Evolutionary conservation across 2,888 invertebrate genomes (phyloP).

Genomic region (Thera obeliscata): DNA sequence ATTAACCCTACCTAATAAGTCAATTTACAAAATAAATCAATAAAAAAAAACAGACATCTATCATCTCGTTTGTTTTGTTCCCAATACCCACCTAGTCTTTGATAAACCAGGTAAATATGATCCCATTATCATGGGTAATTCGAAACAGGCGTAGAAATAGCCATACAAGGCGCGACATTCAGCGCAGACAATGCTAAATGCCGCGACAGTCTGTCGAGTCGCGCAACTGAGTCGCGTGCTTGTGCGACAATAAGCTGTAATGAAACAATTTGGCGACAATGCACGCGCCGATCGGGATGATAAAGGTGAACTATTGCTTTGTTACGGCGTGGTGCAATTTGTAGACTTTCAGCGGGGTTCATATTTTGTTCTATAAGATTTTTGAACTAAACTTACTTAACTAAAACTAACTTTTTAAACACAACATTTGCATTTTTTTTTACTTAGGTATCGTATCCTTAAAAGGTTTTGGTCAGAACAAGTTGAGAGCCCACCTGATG

Average conservation of each 20-base stretch:
- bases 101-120: not conserved
- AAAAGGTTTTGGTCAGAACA: no score
- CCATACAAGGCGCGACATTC: slow-evolving; percentile 33
- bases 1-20: no score
- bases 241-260: slow-evolving; percentile 61
- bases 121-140: slow-evolving; percentile 24
- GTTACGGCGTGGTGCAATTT: slow-evolving; percentile 27
- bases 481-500: no score
- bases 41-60: no score
- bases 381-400: no score
- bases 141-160: slow-evolving; percentile 25
- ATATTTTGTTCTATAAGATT: no score
- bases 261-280: slow-evolving; percentile 71
- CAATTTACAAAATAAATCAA: no score
- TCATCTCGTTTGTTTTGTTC: no score
- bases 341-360: slow-evolving; percentile 4
- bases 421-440: no score
- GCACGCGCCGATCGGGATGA: slow-evolving; percentile 43
- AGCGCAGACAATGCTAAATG: slow-evolving; percentile 40
- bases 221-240: slow-evolving; percentile 35
- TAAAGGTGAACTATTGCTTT: slow-evolving; percentile 53
- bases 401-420: no score
- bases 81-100: not conserved
- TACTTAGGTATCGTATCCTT: no score
- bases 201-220: slow-evolving; percentile 36